Evolutionary conservation across 2,797 vertebrate species (phyloP).

Genomic region (Chaenodraco wilsoni): DNA sequence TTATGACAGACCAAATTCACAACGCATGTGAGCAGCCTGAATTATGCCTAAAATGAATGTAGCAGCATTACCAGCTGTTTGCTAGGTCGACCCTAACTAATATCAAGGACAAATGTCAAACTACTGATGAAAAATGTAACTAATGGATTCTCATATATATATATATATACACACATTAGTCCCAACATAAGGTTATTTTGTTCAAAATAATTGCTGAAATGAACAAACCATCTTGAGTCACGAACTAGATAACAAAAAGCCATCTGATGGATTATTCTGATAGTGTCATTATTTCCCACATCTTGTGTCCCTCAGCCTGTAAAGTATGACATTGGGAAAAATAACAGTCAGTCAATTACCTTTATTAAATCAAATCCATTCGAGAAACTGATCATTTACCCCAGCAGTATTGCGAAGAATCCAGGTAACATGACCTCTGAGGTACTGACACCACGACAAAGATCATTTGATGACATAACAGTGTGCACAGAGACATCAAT

Average conservation of each 20-base stretch:
- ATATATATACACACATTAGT: background rate
- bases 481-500: constrained; percentile 37
- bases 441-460: constrained; percentile 16
- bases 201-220: background rate
- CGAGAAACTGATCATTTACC: constrained; percentile 25
- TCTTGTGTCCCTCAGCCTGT: background rate
- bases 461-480: constrained; percentile 38
- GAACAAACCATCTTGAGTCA: background rate
- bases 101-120: constrained; percentile 17
- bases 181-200: background rate
- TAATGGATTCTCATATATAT: background rate
- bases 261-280: background rate
- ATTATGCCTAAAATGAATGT: constrained; percentile 26
- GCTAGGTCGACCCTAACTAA: constrained; percentile 44
- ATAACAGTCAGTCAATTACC: constrained; percentile 25
- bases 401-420: constrained; percentile 37
- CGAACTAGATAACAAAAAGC: background rate
- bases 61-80: constrained; percentile 44
- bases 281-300: background rate
- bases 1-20: constrained; percentile 28
- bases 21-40: constrained; percentile 33
- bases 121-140: constrained; percentile 7
- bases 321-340: constrained; percentile 36
- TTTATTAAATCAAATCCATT: constrained; percentile 67
- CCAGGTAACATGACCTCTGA: constrained; percentile 39